phyloP scores from a whole-genome alignment of 2,797 vertebrate species.

The Oceanodroma leucorhoa region DNA sequence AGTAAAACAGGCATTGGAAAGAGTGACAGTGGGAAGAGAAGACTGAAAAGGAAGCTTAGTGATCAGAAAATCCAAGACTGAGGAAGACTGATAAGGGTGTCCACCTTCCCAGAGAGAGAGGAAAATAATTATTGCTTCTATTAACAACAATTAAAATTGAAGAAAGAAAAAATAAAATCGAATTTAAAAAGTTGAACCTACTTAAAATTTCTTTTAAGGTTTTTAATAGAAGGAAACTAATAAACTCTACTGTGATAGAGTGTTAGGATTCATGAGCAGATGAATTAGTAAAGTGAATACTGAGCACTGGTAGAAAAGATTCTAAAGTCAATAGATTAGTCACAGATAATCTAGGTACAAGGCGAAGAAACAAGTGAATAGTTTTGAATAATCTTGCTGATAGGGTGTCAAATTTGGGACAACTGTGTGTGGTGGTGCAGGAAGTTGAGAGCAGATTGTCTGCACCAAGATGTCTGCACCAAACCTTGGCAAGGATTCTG shows the following conservation, averaged over 20 bases:
- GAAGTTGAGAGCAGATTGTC: neutral
- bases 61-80: neutral
- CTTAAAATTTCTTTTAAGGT: neutral
- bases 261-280: neutral
- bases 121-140: neutral
- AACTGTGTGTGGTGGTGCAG: neutral
- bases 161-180: neutral
- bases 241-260: neutral
- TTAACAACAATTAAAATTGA: neutral
- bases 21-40: neutral
- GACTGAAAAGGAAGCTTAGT: neutral
- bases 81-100: neutral
- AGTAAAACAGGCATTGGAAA: neutral
- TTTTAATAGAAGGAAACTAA: neutral
- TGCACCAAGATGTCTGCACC: neutral
- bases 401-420: neutral
- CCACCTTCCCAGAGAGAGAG: neutral
- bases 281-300: neutral
- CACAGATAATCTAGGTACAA: neutral
- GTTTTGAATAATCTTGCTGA: neutral
- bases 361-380: neutral
- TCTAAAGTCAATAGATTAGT: neutral
- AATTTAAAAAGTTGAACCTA: neutral
- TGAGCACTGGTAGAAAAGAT: neutral
- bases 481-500: neutral